Evolutionary conservation across 1,140 invertebrate species (phyloP), one percentile per base, ranked within the genome.

Genomic region (Penaeus vannamei): DNA sequence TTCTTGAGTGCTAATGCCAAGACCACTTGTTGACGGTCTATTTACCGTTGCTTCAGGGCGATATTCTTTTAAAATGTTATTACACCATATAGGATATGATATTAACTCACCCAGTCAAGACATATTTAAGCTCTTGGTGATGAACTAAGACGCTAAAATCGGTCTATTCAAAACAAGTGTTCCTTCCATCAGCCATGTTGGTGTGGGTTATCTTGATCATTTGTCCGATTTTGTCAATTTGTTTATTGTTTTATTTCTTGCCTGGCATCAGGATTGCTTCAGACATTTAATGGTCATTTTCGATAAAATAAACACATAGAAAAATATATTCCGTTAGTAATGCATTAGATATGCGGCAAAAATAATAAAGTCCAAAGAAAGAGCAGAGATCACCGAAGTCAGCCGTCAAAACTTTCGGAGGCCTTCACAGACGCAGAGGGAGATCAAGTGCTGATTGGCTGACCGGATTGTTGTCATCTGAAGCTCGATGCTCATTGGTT

Each of bases 121-220:
- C 83, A 84, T 84, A 66, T 84, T 84, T 46, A 84, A 19, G 29
- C 60, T 32, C 8, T 42, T 42, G 36, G 32, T 36, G 64, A 69
- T 46, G 17, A 84, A 69, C 83, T 84, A 66, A 10, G 64, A 64
- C 64, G 46, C 60, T 60, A 84, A 84, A 84, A 64, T 64, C 72
- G 72, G 17, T 32, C 83, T 84, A 66, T 84, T 66, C 61, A 84
- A 84, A 84, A 64, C 61, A 84, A 66, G 61, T 84, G 83, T 66
- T 84, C 62, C 36, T 14, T 66, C 83, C 64, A 69, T 84, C 83
- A 84, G 83, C 83, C 83, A 84, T 84, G 83, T 84, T 84, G 61
- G 62, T 69, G 36, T 32, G 64, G 83, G 83, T 66, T 66, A 84
- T 84, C 64, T 84, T 84, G 64, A 84, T 84, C 62, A 29, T 5